Base-by-base conservation (phyloP, 1,140 invertebrate species). In the Rhynchophorus ferrugineus region DNA sequence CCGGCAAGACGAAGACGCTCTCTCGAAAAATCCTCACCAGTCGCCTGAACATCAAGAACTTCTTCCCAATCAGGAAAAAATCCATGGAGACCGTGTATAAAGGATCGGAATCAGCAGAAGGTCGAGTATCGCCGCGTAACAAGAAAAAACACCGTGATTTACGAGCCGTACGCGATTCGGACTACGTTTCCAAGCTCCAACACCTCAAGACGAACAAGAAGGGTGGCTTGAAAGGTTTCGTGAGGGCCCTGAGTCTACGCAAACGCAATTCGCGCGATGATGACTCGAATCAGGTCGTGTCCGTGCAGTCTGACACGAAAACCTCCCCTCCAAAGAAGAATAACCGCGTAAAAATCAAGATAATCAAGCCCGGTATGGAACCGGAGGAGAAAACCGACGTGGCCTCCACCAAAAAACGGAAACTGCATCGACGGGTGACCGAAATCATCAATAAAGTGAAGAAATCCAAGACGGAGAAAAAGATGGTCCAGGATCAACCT, bases 41-140 rank as follows among this genome's bases (percentile, higher is more conserved):
- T 16, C 58, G 51, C 13, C 50, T 63, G 19, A 64, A 60, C 29
- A 56, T 64, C 6, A 64, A 64, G 44, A 55, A 38, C 16, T 64
- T 62, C 44, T 64, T 64, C 47, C 59, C 61, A 2, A 53, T 64
- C 3, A 61, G 57, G 20, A 60, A 61, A 14, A 60, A 54, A 43
- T 57, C 51, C 17, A 38, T 37, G 16, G 49, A 20, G 45, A 33
- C 19, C 16, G 5, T n/a, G 19, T 14, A 38, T 7, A 57, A 56
- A 50, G 47, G 44, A 41, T 5, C n/a, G 6, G 39, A n/a, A 38
- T 21, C 48, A 17, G 37, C 24, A 36, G 13, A 43, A 3, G 1
- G 11, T 21, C 43, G 5, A 19, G 1, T 39, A 13, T n/a, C 8
- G 16, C 19, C 22, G 17, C 3, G 19, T 20, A 47, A 35, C 38